A percentile compares a stretch with the other conserved stretches of the same genome.
Evolutionary conservation across 1,140 invertebrate species (phyloP).

Genomic region (Babylonia areolata): DNA sequence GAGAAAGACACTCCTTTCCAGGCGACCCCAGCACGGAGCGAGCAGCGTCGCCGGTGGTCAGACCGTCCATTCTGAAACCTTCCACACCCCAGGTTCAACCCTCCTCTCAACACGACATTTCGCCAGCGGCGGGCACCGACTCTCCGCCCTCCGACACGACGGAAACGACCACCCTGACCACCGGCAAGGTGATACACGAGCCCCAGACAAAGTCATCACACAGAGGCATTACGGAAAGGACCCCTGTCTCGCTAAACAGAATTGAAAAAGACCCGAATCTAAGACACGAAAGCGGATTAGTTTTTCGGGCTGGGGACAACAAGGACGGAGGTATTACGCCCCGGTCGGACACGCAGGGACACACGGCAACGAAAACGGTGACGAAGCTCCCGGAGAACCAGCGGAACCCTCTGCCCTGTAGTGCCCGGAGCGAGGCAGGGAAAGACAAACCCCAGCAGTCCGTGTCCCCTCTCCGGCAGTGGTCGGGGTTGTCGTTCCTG

Average conservation of each 20-base stretch:
- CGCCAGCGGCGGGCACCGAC: not conserved
- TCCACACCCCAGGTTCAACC: not conserved
- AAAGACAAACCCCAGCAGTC: slow-evolving; percentile 24
- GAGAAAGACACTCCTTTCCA: not conserved
- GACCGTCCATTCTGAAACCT: not conserved
- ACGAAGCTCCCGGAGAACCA: not conserved
- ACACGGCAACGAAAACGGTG: not conserved
- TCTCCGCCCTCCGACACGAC: not conserved
- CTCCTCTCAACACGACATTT: not conserved
- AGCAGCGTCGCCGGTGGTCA: not conserved
- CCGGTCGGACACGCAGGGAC: not conserved
- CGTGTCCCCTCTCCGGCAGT: slow-evolving; percentile 4
- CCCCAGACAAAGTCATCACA: not conserved
- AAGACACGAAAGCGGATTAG: not conserved
- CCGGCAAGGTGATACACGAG: not conserved
- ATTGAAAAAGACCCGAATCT: not conserved
- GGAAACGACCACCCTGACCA: not conserved
- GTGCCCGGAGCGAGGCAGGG: not conserved
- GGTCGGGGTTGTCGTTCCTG: slow-evolving; percentile 7
- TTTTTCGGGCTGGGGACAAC: not conserved
- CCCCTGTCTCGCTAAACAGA: not conserved
- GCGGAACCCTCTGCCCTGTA: not conserved
- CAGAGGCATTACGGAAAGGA: not conserved
- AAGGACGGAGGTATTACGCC: not conserved
- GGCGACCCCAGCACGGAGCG: not conserved